These are phyloP conservation scores for Catocala nupta DNA, from an alignment of 2,888 invertebrate genomes.

Conservation along the genomic window DNA sequence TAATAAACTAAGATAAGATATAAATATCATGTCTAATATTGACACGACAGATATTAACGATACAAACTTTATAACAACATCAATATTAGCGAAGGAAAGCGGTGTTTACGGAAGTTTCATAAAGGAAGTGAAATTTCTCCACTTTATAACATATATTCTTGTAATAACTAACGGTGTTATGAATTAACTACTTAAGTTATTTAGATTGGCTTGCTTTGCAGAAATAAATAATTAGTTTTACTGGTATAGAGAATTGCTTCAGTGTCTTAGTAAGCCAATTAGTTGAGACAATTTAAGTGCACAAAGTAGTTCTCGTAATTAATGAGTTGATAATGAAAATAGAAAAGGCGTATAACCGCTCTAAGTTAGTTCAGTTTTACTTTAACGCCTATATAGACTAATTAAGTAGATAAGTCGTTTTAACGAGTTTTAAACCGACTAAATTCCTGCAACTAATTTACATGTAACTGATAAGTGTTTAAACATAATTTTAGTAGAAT, in stretches of 20 bases:
- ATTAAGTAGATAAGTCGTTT: constrained; percentile 8
- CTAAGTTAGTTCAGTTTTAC: constrained; percentile 23
- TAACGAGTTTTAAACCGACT: neutral
- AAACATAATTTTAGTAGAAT: too few species aligned
- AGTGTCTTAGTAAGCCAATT: constrained; percentile 19
- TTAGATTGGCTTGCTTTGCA: constrained; percentile 6
- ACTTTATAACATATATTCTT: constrained; percentile 28
- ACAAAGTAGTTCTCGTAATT: constrained; percentile 15
- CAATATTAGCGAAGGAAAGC: constrained; percentile 35
- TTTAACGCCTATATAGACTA: constrained; percentile 5
- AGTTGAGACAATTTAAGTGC: constrained; percentile 11
- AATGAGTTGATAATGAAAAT: constrained; percentile 26
- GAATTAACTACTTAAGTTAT: constrained; percentile 11
- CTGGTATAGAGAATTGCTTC: constrained; percentile 10
- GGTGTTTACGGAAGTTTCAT: constrained; percentile 56
- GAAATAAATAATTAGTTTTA: constrained; percentile 14
- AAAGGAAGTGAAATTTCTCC: constrained; percentile 55
- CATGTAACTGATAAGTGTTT: too few species aligned
- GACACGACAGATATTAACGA: constrained; percentile 17
- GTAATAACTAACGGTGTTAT: constrained; percentile 17
- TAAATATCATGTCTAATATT: constrained; percentile 3
- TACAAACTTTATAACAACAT: constrained; percentile 8
- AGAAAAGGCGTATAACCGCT: constrained; percentile 27
- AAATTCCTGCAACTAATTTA: too few species aligned
- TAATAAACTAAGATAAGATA: neutral